Percentiles rank a stretch among this genome's conserved stretches.
These are phyloP conservation scores for Drosophila hamatofila DNA, from an alignment of 2,888 invertebrate species.

Conservation along the genomic window DNA sequence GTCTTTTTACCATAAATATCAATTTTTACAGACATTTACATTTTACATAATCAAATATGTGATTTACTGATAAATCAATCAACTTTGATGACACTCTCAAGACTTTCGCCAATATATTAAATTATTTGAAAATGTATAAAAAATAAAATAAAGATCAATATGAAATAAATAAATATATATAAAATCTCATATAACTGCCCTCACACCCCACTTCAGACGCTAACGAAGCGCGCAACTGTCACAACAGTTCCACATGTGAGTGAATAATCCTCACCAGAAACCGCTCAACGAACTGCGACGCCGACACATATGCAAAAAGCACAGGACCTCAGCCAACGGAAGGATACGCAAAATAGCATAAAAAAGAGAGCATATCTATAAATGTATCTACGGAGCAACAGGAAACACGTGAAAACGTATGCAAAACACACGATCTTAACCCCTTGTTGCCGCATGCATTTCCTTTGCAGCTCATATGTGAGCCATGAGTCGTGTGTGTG, in stretches of 20 bases:
- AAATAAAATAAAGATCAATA: background rate
- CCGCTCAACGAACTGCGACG: conserved; percentile 59
- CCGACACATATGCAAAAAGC: conserved; percentile 57
- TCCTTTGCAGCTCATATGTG: conserved; percentile 41
- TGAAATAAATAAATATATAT: background rate
- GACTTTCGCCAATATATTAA: background rate
- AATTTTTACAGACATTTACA: too few relatives aligned
- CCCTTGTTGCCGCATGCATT: conserved; percentile 65
- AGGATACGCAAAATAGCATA: conserved; percentile 76
- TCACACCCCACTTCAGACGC: conserved; percentile 22
- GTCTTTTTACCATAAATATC: too few relatives aligned
- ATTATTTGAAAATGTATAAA: background rate
- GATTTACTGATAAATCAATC: too few relatives aligned
- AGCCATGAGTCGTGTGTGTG: conserved; percentile 23
- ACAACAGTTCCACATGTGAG: conserved; percentile 75
- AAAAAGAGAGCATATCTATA: conserved; percentile 38
- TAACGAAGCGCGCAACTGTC: conserved; percentile 82
- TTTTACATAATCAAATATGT: too few relatives aligned
- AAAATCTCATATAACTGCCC: background rate
- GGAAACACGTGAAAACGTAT: conserved; percentile 71
- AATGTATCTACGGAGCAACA: conserved; percentile 16
- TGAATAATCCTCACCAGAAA: conserved; percentile 30
- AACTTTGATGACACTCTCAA: too few relatives aligned
- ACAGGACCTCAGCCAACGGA: conserved; percentile 61
- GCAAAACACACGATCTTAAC: conserved; percentile 81